Percentiles rank a stretch among this genome's conserved stretches.
phyloP scores from a whole-genome alignment of 2,888 invertebrate genomes.

The Tetropium fuscum region DNA sequence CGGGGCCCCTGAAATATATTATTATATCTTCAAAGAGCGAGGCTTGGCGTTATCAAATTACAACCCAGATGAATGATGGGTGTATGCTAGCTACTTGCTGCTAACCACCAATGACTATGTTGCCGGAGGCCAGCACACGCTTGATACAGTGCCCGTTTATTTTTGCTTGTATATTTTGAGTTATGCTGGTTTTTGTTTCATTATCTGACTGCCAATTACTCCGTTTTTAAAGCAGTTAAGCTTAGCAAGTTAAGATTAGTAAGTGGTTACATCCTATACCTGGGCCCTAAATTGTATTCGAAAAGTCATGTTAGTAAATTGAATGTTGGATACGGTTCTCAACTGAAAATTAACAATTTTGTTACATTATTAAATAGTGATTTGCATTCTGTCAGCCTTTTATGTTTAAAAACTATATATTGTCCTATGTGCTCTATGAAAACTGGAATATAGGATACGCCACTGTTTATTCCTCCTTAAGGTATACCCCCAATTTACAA shows the following conservation, averaged over 20 bases:
- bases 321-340: too few relatives aligned
- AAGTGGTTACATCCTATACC: background rate
- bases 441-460: background rate
- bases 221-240: background rate
- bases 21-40: constrained; percentile 48
- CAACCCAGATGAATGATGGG: constrained; percentile 41
- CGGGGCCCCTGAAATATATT: constrained; percentile 43
- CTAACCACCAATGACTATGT: constrained; percentile 6
- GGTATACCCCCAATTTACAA: background rate
- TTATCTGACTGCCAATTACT: constrained; percentile 5
- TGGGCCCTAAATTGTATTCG: too few relatives aligned
- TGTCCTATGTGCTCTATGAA: background rate
- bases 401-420: too few relatives aligned
- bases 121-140: constrained; percentile 5
- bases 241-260: background rate
- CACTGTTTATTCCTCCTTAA: background rate
- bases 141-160: constrained; percentile 4
- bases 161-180: constrained; percentile 10
- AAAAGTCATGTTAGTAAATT: too few relatives aligned
- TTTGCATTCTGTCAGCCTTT: too few relatives aligned
- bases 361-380: too few relatives aligned
- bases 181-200: constrained; percentile 3
- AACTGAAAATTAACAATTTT: too few relatives aligned
- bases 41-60: constrained; percentile 49
- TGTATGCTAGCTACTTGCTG: constrained; percentile 21